Evolutionary conservation across 2,113 vertebrate genomes (phyloP).

Genomic region (Laticauda colubrina): DNA sequence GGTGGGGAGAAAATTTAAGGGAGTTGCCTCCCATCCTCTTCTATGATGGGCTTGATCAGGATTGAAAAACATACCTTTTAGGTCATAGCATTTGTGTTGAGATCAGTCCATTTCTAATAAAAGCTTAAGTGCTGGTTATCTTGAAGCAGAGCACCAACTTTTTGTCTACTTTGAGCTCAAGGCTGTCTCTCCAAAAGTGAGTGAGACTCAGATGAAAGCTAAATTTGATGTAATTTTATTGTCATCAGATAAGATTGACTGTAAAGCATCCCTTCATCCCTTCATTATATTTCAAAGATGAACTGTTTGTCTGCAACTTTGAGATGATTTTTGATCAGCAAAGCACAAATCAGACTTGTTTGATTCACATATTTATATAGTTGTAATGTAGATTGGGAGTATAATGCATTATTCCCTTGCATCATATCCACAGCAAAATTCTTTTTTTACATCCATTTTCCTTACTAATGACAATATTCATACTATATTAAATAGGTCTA

Average conservation of each 20-base stretch:
- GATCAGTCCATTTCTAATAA: neutral
- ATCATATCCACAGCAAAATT: neutral
- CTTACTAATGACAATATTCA: neutral
- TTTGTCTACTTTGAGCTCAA: neutral
- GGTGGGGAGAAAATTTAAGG: neutral
- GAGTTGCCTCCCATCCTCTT: neutral
- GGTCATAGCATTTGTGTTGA: neutral
- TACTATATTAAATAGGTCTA: neutral
- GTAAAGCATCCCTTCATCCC: neutral
- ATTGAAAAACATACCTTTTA: neutral
- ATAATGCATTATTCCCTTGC: neutral
- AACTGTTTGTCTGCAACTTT: neutral
- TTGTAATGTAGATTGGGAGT: neutral
- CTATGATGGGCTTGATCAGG: neutral
- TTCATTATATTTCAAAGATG: neutral
- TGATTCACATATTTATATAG: neutral
- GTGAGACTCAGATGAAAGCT: neutral
- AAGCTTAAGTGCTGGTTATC: neutral
- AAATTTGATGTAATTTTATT: neutral
- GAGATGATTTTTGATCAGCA: neutral
- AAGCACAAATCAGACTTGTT: neutral
- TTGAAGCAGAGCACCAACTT: neutral
- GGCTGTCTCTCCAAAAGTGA: neutral
- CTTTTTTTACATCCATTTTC: neutral
- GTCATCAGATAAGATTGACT: neutral